Conservation (phyloP, 2,113 vertebrate genomes). For the Castor canadensis region DNA sequence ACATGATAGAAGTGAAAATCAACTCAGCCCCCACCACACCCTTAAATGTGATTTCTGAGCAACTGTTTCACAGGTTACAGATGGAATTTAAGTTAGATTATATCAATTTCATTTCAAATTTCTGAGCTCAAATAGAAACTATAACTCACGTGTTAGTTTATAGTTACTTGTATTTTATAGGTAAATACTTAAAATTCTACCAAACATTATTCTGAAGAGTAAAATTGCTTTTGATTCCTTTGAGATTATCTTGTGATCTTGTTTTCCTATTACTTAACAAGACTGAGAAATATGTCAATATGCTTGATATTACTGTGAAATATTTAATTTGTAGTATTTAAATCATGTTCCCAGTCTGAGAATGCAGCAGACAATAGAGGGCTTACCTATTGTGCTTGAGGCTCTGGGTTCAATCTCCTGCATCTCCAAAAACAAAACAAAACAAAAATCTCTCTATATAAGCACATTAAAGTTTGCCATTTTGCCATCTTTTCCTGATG, state of each 20-base stretch:
- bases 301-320: not conserved
- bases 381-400: too few relatives aligned
- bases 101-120: not conserved
- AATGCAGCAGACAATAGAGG: too few relatives aligned
- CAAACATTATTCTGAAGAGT: not conserved
- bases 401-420: too few relatives aligned
- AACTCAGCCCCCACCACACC: not conserved
- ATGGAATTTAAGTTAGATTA: not conserved
- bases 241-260: not conserved
- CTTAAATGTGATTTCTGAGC: not conserved
- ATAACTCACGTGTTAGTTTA: not conserved
- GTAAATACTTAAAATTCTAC: not conserved
- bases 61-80: not conserved
- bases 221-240: not conserved
- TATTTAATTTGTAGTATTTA: not conserved
- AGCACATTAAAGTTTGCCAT: not conserved
- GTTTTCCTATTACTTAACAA: not conserved
- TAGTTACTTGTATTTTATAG: not conserved
- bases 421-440: too few relatives aligned
- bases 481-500: not conserved
- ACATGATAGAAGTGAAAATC: not conserved
- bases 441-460: not conserved
- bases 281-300: not conserved
- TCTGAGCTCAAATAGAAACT: not conserved
- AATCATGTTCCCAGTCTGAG: not conserved